Percentiles rank a stretch among this genome's conserved stretches.
Conservation (phyloP, 2,888 invertebrate genomes). For the Philereme transversata region DNA sequence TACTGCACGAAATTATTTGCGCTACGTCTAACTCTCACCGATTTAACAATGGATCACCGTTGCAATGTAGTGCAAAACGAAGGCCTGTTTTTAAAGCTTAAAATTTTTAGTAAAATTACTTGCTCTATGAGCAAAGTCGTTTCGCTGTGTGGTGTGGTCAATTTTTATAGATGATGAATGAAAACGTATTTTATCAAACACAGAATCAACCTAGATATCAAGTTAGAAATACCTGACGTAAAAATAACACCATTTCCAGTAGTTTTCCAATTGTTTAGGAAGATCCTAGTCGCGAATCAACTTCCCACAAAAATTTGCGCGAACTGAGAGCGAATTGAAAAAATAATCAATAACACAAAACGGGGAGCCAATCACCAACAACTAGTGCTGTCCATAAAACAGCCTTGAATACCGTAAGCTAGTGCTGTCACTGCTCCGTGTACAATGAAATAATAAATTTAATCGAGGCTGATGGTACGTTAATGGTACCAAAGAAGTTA, state of each 20-base stretch:
- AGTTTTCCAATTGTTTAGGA: neutral
- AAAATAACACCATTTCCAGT: constrained; percentile 9
- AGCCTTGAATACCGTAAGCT: too few species aligned
- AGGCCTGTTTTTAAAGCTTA: neutral
- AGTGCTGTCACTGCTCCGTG: too few species aligned
- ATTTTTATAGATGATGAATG: neutral
- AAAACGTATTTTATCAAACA: neutral
- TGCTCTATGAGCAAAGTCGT: constrained; percentile 4
- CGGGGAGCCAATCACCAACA: too few species aligned
- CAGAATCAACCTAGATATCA: neutral
- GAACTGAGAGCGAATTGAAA: constrained; percentile 4
- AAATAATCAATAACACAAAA: too few species aligned
- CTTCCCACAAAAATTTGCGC: constrained; percentile 8
- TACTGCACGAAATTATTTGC: constrained; percentile 12
- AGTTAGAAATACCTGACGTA: constrained; percentile 7
- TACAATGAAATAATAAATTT: too few species aligned
- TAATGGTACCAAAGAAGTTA: too few species aligned
- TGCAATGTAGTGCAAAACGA: constrained; percentile 13
- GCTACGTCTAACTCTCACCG: neutral
- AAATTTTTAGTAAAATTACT: neutral
- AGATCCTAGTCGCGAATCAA: neutral
- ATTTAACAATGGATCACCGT: neutral
- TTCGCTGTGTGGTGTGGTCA: neutral
- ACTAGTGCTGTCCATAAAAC: too few species aligned
- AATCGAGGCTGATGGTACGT: too few species aligned